Base-by-base conservation (phyloP, 2,113 vertebrate genomes). In the Laticauda colubrina region DNA sequence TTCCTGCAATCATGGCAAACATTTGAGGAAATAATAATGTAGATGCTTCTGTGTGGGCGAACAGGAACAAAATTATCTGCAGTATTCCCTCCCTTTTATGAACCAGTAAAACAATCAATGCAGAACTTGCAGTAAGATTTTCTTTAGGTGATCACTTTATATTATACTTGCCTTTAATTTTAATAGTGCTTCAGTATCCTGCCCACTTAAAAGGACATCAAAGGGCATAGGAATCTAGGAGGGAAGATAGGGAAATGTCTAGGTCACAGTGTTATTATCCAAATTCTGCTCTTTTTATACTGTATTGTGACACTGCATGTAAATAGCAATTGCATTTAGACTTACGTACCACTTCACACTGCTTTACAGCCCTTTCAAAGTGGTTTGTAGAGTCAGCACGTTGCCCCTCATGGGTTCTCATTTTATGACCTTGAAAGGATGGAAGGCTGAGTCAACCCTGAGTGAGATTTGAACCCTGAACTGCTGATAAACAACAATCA, bases 11-110 rank as follows among this genome's bases (percentile, higher is more conserved):
- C 26, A 86, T 89, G 55, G 75, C 43, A 48, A n/a, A 1, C 87
- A 94, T 92, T 91, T 90, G 92, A 92, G 93, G 55, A 88, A 20
- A 61, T 88, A 91, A 91, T 93, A 29, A 89, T 91, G 89, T 93
- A 59, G 26, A 21, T 57, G 54, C 26, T 64, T 89, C 53, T 81
- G 34, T 21, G 26, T 81, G 34, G 34, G n/a, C 39, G 75, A 81
- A 81, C 3, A 81, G 75, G 75, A 43, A 54, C 55, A 92, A 95
- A 39, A 21, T 39, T 88, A 89, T 61, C 51, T 91, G 0, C 89
- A 93, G 5, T 75, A 88, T 53, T 75, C 90, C 92, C 92, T 3
- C 4, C 11, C 26, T 11, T 61, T 51, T 69, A 93, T 57, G 9
- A 39, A 24, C 3, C 26, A 87, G 8, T 57, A 48, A 94, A 91